phyloP scores from a whole-genome alignment of 1,140 invertebrate genomes.

The Zeugodacus cucurbitae region DNA sequence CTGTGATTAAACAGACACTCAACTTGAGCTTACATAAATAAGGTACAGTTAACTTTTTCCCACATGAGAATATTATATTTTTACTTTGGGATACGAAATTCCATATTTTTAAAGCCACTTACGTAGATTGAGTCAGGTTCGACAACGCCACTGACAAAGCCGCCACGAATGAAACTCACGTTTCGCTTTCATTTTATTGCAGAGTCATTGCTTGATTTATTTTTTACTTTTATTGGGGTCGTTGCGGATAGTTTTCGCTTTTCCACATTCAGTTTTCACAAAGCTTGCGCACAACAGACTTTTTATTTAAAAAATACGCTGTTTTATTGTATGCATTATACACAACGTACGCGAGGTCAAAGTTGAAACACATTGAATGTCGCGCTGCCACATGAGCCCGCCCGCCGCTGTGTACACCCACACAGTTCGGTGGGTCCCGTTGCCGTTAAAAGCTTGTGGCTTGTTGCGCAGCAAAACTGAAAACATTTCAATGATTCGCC shows the following conservation, averaged over 20 bases:
- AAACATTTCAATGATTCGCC: constrained; percentile 36
- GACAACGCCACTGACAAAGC: neutral
- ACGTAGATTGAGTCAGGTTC: neutral
- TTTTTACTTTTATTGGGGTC: neutral
- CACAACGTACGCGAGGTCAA: neutral
- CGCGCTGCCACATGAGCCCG: neutral
- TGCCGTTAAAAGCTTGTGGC: neutral
- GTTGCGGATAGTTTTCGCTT: constrained; percentile 28
- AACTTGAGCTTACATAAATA: neutral
- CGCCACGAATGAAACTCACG: neutral
- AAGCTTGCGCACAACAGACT: neutral
- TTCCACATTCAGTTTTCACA: constrained; percentile 23
- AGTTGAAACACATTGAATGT: constrained; percentile 37
- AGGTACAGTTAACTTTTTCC: neutral
- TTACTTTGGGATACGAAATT: neutral
- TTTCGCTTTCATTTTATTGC: constrained; percentile 35
- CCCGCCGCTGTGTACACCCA: neutral
- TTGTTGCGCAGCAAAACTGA: constrained; percentile 13
- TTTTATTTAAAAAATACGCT: neutral
- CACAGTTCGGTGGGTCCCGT: neutral
- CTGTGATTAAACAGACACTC: no score
- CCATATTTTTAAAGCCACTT: neutral
- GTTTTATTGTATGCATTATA: neutral
- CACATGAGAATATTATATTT: neutral
- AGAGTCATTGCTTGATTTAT: constrained; percentile 10